These are phyloP conservation scores for Rhea americana DNA, from an alignment of 2,113 vertebrate species.

Conservation along the genomic window DNA sequence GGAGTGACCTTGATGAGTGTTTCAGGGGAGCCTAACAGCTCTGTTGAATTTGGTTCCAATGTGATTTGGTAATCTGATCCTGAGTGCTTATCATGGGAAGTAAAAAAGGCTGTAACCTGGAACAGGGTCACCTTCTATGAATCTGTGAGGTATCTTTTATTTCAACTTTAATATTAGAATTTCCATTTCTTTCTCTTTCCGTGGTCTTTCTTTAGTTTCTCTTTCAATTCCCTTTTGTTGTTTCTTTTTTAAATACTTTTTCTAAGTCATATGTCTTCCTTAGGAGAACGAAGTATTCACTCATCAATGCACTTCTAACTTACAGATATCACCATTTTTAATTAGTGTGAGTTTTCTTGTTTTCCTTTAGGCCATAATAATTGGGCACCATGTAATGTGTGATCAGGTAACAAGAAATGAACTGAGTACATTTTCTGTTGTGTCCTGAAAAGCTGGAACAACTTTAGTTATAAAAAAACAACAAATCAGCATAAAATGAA, in stretches of 20 bases:
- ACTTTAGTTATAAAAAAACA: background rate
- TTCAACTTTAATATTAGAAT: background rate
- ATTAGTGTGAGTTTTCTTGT: background rate
- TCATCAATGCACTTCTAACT: background rate
- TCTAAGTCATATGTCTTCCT: background rate
- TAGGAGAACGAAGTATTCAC: background rate
- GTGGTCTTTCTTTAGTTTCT: background rate
- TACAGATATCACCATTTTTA: background rate
- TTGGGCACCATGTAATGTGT: background rate
- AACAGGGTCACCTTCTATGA: background rate
- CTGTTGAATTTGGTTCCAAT: accelerated
- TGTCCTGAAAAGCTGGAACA: background rate
- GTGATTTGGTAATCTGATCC: background rate
- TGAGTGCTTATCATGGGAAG: background rate
- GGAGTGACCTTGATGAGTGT: background rate
- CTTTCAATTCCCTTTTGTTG: background rate
- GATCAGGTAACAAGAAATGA: background rate
- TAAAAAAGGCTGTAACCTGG: background rate
- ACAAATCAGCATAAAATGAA: background rate
- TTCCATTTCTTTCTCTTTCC: background rate
- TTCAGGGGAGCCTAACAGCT: background rate
- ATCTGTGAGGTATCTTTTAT: background rate
- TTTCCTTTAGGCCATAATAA: background rate
- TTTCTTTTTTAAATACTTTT: background rate
- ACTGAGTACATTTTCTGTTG: background rate